Evolutionary conservation across 2,113 vertebrate species (phyloP).

Genomic region (Microcebus tavaratra): DNA sequence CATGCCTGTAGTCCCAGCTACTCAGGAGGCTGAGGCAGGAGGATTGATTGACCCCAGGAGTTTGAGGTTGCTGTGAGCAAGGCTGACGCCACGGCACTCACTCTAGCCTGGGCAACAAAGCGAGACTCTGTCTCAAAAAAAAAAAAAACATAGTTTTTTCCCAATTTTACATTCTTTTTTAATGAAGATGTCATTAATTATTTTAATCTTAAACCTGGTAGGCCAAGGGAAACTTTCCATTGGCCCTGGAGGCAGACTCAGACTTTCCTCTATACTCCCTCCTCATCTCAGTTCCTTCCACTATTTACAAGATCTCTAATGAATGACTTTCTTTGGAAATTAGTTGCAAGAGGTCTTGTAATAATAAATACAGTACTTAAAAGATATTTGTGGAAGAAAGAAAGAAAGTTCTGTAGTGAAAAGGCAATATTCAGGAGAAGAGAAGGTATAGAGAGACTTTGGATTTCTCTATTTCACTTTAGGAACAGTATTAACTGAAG

Average conservation of each 20-base stretch:
- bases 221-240: neutral
- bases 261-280: neutral
- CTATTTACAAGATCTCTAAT: neutral
- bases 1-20: no score
- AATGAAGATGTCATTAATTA: neutral
- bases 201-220: neutral
- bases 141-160: neutral
- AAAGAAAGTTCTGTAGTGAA: neutral
- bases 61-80: no score
- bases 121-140: no score
- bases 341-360: neutral
- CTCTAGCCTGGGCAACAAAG: no score
- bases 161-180: conserved; percentile 4
- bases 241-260: neutral
- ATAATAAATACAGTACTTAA: neutral
- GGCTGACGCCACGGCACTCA: no score
- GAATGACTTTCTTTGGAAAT: neutral
- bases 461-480: neutral
- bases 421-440: neutral
- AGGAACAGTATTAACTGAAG: neutral
- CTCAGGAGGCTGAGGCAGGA: no score
- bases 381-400: conserved; percentile 7
- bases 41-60: no score
- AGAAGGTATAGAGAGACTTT: neutral
- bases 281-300: neutral